Evolutionary conservation across 1,140 invertebrate genomes (phyloP), one percentile per base, ranked within the genome.

Genomic region (Argopecten irradians): DNA sequence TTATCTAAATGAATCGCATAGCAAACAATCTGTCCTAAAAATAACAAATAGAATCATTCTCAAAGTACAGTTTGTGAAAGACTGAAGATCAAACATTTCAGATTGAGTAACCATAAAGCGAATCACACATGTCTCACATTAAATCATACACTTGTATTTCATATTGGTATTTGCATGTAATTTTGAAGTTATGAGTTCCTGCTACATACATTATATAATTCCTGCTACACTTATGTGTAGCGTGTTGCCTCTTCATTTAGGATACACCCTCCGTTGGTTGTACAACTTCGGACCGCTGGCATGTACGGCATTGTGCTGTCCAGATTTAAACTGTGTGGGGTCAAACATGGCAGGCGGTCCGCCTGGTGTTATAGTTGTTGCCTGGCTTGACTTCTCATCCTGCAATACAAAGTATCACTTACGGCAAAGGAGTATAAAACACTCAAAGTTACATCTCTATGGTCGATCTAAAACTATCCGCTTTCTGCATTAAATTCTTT

Each of bases 291-390:
- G 86, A 28, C 36, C 55, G 28, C 55, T 16, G 43, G 32, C 39
- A 34, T 22, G 39, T 82, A 28, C 41, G 41, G 16, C 41, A 19
- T 83, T 86, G 41, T 11, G 85, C 82, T 1, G 88, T 32, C 34
- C 86, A 84, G 55, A 28, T 32, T 87, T 71, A 43, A 95, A 92
- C 55, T 93, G 93, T n/a, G 94, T 89, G 9, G 95, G 95, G 89
- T 95, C 94, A 88, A 94, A 95, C 92, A 95, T 92, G 82, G 94
- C 89, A 2, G 93, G 93, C 87, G 88, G 35, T 22, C 90, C 32
- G 82, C 83, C 85, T 84, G 87, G 36, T 11, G 89, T 34, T 5
- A 55, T 32, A 55, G 34, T 46, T 34, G 86, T 39, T 46, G 82
- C 55, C 19, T 82, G 36, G 16, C 16, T 22, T 41, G 22, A 14